phyloP scores from a whole-genome alignment of 2,797 vertebrate species.

The Rhodeus uyekii region DNA sequence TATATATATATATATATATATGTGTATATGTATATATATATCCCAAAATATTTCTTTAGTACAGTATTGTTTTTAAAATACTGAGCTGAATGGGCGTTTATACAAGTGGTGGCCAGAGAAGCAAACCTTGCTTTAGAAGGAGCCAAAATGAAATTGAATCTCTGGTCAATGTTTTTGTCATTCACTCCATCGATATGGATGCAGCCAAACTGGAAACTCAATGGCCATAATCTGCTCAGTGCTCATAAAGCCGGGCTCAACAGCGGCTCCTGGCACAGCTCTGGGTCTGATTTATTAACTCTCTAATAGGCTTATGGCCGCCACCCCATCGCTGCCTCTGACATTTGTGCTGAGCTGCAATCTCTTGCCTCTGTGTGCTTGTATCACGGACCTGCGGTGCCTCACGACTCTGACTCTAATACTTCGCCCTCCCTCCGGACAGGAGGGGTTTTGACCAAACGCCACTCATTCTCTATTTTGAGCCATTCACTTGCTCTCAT shows the following conservation, averaged over 20 bases:
- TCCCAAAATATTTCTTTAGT: not conserved
- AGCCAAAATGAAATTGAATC: conserved; percentile 36
- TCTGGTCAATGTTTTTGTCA: conserved; percentile 46
- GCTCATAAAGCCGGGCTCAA: conserved; percentile 50
- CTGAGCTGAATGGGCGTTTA: not conserved
- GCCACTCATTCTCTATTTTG: not conserved
- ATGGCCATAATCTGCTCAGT: conserved; percentile 55
- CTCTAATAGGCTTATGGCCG: conserved; percentile 56
- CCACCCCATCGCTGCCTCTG: conserved; percentile 52
- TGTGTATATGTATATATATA: no score
- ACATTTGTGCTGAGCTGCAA: conserved; percentile 68
- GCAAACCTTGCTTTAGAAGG: conserved; percentile 2
- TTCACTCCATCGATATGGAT: conserved; percentile 31
- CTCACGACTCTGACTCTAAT: not conserved
- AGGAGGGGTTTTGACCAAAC: not conserved
- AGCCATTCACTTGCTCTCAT: not conserved
- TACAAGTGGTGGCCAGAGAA: not conserved
- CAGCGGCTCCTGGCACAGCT: conserved; percentile 44
- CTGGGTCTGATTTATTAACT: conserved; percentile 56
- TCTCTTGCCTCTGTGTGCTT: conserved; percentile 31
- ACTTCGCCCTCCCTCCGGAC: not conserved
- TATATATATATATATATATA: no score
- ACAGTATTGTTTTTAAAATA: not conserved
- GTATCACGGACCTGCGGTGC: not conserved
- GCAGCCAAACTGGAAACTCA: conserved; percentile 44